Percentiles rank a stretch among this genome's conserved stretches.
Conservation (phyloP, 2,888 invertebrate genomes). For the Griposia aprilina region DNA sequence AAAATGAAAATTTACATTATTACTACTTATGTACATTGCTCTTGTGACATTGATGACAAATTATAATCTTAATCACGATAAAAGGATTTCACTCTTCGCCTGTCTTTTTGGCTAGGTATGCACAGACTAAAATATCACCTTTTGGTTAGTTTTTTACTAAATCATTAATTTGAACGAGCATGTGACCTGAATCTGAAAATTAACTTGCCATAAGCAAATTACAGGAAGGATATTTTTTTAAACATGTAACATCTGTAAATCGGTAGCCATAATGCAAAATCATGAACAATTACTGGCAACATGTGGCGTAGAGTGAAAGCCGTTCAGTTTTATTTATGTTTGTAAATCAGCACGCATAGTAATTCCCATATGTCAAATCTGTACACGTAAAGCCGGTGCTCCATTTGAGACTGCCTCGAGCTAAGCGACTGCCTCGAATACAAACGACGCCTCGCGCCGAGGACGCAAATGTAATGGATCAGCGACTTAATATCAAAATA, state of each 20-base stretch:
- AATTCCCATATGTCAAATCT: constrained; percentile 66
- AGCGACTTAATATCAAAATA: constrained; percentile 48
- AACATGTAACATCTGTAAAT: constrained; percentile 38
- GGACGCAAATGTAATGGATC: constrained; percentile 52
- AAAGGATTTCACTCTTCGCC: constrained; percentile 45
- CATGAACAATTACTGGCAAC: constrained; percentile 55
- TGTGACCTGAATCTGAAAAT: neutral
- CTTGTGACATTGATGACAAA: constrained; percentile 50
- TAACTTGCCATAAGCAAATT: constrained; percentile 15
- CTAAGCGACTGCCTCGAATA: constrained; percentile 53
- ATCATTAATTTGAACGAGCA: neutral
- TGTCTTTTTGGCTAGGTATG: neutral
- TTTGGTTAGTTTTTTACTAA: neutral
- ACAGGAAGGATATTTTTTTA: constrained; percentile 28
- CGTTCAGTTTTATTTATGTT: constrained; percentile 63
- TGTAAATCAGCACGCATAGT: constrained; percentile 62
- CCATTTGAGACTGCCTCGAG: constrained; percentile 47
- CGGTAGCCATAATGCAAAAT: constrained; percentile 50
- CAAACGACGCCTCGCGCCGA: constrained; percentile 52
- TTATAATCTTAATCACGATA: constrained; percentile 45
- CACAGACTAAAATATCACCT: neutral
- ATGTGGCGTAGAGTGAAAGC: constrained; percentile 61
- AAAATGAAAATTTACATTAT: constrained; percentile 77
- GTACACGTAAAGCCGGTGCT: constrained; percentile 58
- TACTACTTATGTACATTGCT: constrained; percentile 74